These are phyloP conservation scores for Drosophila prosaltans DNA, from an alignment of 1,140 invertebrate species.

Conservation along the genomic window DNA sequence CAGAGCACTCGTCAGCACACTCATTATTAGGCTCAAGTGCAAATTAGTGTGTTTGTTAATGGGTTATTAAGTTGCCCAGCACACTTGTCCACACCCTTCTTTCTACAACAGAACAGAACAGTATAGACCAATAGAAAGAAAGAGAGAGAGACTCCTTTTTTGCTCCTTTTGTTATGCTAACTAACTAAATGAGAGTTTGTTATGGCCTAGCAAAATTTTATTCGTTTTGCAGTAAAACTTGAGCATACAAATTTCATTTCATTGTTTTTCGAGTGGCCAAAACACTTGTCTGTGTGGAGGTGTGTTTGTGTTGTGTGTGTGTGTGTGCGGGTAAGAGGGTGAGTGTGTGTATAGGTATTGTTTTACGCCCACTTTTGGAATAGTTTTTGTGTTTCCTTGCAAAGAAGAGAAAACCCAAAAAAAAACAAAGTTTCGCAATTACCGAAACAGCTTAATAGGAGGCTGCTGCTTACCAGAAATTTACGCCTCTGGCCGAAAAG, in stretches of 20 bases:
- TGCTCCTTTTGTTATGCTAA: conserved; percentile 74
- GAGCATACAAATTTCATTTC: conserved; percentile 80
- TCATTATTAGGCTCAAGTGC: conserved; percentile 81
- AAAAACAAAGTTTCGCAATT: conserved; percentile 72
- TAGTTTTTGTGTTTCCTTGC: conserved; percentile 56
- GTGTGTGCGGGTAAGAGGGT: conserved; percentile 31
- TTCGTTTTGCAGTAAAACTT: conserved; percentile 69
- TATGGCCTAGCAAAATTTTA: conserved; percentile 42
- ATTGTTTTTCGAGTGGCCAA: conserved; percentile 77
- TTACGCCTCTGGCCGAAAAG: conserved; percentile 32
- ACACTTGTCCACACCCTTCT: conserved; percentile 20
- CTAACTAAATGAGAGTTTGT: conserved; percentile 69
- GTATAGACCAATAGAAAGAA: too few species aligned
- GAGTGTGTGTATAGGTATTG: conserved; percentile 43
- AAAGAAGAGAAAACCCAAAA: not conserved
- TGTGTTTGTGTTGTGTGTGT: conserved; percentile 42
- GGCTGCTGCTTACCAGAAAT: conserved; percentile 36
- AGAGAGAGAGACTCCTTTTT: conserved; percentile 7
- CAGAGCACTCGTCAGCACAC: conserved; percentile 72
- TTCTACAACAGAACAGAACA: not conserved
- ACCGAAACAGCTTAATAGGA: conserved; percentile 44
- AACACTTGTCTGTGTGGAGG: conserved; percentile 32
- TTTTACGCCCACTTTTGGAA: conserved; percentile 50
- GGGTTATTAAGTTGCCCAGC: conserved; percentile 70
- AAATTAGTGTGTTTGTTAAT: conserved; percentile 82